Evolutionary conservation across 2,113 vertebrate species (phyloP).

Genomic region (Eudyptes chrysolophus): DNA sequence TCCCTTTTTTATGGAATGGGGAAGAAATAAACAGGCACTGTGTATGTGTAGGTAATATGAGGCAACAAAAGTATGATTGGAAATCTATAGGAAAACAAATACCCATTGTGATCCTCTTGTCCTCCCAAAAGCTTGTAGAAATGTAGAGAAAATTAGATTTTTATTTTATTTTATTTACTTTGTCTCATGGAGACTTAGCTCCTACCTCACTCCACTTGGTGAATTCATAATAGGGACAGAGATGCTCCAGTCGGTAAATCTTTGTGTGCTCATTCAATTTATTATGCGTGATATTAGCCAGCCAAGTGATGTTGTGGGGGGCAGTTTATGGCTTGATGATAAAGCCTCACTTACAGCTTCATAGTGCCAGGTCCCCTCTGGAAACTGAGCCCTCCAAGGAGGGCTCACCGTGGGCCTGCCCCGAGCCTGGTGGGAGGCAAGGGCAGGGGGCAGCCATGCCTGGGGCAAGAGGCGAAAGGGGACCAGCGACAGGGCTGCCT

Average conservation of each 20-base stretch:
- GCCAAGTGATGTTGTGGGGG: background rate
- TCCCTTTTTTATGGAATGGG: background rate
- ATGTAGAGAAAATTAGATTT: background rate
- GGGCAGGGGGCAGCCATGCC: background rate
- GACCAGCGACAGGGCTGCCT: background rate
- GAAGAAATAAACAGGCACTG: background rate
- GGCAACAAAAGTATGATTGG: background rate
- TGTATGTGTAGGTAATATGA: background rate
- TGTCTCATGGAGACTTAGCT: background rate
- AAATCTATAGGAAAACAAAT: background rate
- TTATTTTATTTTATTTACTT: slow-evolving; percentile 3
- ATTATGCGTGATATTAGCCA: background rate
- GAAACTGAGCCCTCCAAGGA: background rate
- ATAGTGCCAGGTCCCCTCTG: background rate
- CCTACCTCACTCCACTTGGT: background rate
- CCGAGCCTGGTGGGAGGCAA: background rate
- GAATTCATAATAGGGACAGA: background rate
- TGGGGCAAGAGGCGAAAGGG: rapidly evolving
- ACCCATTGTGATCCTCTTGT: background rate
- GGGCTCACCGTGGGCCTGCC: rapidly evolving
- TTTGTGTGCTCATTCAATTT: background rate
- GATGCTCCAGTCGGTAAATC: background rate
- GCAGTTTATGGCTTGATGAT: background rate
- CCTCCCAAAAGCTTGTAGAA: background rate
- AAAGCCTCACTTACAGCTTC: background rate